Base-by-base conservation (phyloP, 2,797 vertebrate genomes). In the Diplodus puntazzo region DNA sequence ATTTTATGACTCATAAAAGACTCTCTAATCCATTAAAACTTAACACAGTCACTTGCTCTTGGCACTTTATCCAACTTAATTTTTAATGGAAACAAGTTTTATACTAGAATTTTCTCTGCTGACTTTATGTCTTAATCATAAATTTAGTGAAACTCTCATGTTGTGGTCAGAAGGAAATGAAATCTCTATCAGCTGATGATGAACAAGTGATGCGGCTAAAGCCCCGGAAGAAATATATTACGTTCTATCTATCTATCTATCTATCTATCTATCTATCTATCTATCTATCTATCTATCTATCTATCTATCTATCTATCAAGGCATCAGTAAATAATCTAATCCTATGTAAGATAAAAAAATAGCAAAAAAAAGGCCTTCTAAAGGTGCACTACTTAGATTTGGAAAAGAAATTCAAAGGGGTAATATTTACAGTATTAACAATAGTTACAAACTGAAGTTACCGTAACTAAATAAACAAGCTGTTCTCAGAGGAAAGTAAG, bases 11-110 rank as follows among this genome's bases (percentile, higher is more conserved):
- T 58, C 1, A 34, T 66, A 39, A 55, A 69, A 5, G 18, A 60
- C 43, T 43, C 23, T 50, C 12, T 54, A 48, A 70, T 30, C 45
- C 42, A 14, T 2, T 77, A 49, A 80, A 67, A 23, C 4, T 23
- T 42, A 39, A 21, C 21, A 18, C n/a, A 48, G 1, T 30, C 39
- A 42, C 21, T 42, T 79, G 42, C n/a, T 48, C 14, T 18, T 66
- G 23, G 48, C 18, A 39, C 39, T 58, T 74, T 52, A 10, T 67
- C 16, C 0, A 1, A 12, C 23, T 59, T 8, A 50, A 17, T 46
- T 69, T 59, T 52, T 11, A 45, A 34, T 4, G 16, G 25, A 53
- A 68, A 34, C 11, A 54, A 18, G 3, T 43, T 57, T 4, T 52
- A 6, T 9, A 10, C 0, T 50, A 20, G 8, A 43, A 59, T 50